These are phyloP conservation scores for Bambusicola thoracicus DNA, from an alignment of 2,113 vertebrate genomes.

Conservation along the genomic window DNA sequence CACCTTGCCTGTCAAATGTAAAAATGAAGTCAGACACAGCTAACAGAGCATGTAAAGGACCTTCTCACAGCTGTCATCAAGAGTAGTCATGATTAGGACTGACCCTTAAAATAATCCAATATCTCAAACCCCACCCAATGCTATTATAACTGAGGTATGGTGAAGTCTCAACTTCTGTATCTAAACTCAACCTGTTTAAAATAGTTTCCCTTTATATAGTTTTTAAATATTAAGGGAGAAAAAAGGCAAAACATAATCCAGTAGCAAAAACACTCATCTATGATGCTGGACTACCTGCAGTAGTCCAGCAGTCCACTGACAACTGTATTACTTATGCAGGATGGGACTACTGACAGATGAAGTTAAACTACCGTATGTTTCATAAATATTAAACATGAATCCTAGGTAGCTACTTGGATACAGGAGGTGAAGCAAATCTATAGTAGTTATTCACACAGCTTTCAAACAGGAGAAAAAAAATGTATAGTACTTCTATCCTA, in stretches of 20 bases:
- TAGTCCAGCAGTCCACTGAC: neutral
- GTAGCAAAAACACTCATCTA: neutral
- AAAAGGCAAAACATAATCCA: neutral
- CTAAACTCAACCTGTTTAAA: neutral
- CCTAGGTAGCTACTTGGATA: neutral
- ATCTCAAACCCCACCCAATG: neutral
- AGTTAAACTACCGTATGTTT: neutral
- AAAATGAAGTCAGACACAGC: neutral
- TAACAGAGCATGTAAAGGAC: neutral
- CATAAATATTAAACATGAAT: neutral
- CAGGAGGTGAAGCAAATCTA: neutral
- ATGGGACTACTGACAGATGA: neutral
- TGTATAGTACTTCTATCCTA: neutral
- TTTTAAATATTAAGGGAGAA: neutral
- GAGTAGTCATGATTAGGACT: neutral
- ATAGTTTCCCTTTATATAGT: neutral
- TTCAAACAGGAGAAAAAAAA: neutral
- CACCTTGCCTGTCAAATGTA: neutral
- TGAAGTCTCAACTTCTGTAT: neutral
- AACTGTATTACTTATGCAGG: neutral
- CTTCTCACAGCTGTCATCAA: neutral
- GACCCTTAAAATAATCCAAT: neutral
- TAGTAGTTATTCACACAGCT: neutral
- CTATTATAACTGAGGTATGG: neutral
- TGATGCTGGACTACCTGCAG: neutral